Conservation (phyloP, 2,888 invertebrate genomes). For the Macrophya alboannulata region DNA sequence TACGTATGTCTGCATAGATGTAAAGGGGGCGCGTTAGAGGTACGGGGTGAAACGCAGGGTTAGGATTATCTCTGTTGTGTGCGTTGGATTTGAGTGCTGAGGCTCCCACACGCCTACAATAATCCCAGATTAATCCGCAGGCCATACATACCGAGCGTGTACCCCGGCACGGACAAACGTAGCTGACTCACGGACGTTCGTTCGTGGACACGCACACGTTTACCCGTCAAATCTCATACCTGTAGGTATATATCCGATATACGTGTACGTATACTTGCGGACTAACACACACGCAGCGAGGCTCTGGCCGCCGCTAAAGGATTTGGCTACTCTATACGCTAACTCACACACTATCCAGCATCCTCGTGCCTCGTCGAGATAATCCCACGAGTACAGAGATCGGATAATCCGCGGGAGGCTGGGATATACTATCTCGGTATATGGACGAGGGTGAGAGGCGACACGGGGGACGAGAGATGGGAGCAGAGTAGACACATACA, state of each 20-base stretch:
- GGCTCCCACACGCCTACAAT: slow-evolving; percentile 73
- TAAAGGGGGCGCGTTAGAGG: slow-evolving; percentile 11
- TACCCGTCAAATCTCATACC: slow-evolving; percentile 66
- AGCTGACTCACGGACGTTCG: slow-evolving; percentile 50
- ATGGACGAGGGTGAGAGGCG: slow-evolving; percentile 44
- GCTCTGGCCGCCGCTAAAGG: slow-evolving; percentile 71
- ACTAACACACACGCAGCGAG: slow-evolving; percentile 37
- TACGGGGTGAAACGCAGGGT: slow-evolving; percentile 53
- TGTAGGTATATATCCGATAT: slow-evolving; percentile 31
- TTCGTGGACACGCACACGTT: slow-evolving; percentile 56
- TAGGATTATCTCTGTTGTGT: slow-evolving; percentile 72
- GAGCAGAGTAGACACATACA: slow-evolving; percentile 48
- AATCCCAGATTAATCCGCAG: slow-evolving; percentile 77
- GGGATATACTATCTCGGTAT: slow-evolving; percentile 52
- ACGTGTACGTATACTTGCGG: slow-evolving; percentile 42
- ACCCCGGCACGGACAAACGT: slow-evolving; percentile 43
- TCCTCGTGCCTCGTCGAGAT: slow-evolving; percentile 72
- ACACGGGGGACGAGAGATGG: slow-evolving; percentile 14
- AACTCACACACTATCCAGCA: slow-evolving; percentile 62
- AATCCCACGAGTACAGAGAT: slow-evolving; percentile 78
- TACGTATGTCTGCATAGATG: background rate
- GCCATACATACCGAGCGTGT: slow-evolving; percentile 62
- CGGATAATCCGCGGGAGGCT: slow-evolving; percentile 75
- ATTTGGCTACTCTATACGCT: slow-evolving; percentile 71
- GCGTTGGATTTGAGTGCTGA: slow-evolving; percentile 76